Evolutionary conservation across 2,113 vertebrate species (phyloP).

Genomic region (Festucalex cinctus): DNA sequence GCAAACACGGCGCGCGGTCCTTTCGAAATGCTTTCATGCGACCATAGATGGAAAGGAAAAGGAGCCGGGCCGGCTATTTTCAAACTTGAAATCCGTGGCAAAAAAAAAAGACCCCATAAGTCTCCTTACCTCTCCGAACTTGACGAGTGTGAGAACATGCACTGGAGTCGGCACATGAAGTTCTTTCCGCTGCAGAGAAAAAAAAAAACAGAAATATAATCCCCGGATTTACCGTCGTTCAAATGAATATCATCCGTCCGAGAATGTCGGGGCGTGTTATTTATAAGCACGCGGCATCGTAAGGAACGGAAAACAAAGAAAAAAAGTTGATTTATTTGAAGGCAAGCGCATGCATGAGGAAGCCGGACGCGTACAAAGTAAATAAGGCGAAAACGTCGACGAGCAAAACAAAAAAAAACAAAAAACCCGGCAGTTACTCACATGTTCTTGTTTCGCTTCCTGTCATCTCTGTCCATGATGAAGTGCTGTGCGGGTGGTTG

Average conservation of each 20-base stretch:
- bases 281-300: slow-evolving; percentile 9
- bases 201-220: slow-evolving; percentile 35
- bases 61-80: slow-evolving; percentile 54
- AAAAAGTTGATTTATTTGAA: slow-evolving; percentile 14
- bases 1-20: slow-evolving; percentile 56
- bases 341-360: not conserved
- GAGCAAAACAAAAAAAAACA: not conserved
- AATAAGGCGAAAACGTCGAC: not conserved
- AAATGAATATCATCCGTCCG: slow-evolving; percentile 57
- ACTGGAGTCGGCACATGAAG: slow-evolving; percentile 76
- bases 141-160: slow-evolving; percentile 71
- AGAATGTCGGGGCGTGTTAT: slow-evolving; percentile 59
- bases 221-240: slow-evolving; percentile 40
- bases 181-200: slow-evolving; percentile 72
- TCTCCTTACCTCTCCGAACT: slow-evolving; percentile 68
- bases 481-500: slow-evolving; percentile 63
- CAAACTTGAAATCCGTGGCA: slow-evolving; percentile 59
- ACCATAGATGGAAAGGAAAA: slow-evolving; percentile 67
- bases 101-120: slow-evolving; percentile 58
- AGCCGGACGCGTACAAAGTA: not conserved
- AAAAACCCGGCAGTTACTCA: slow-evolving; percentile 49
- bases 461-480: slow-evolving; percentile 75
- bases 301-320: slow-evolving; percentile 9
- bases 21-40: slow-evolving; percentile 57
- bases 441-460: slow-evolving; percentile 73